Conservation (phyloP, 2,797 vertebrate genomes). For the Esox lucius region DNA sequence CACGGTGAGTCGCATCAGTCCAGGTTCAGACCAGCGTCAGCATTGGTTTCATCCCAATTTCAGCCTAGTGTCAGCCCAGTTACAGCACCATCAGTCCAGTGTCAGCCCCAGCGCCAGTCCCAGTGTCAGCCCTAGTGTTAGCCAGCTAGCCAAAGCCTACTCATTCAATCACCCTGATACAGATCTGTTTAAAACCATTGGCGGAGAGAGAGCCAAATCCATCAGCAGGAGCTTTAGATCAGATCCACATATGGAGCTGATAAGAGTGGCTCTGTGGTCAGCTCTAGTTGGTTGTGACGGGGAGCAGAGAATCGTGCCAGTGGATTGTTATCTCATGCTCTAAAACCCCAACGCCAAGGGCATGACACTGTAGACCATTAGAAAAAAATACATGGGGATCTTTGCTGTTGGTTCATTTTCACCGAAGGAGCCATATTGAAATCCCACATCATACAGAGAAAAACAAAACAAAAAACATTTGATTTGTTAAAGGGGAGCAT, state of each 20-base stretch:
- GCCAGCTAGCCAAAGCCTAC: conserved; percentile 33
- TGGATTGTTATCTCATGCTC: conserved; percentile 39
- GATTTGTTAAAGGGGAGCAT: neutral
- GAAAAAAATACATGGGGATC: conserved; percentile 41
- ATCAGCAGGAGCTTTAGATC: conserved; percentile 58
- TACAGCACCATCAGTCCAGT: conserved; percentile 34
- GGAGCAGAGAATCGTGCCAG: conserved; percentile 35
- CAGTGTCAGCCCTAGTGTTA: conserved; percentile 25
- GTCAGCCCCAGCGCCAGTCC: conserved; percentile 39
- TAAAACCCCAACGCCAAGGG: neutral
- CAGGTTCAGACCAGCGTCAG: too few relatives aligned
- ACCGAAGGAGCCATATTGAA: conserved; percentile 25
- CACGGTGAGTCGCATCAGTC: too few relatives aligned
- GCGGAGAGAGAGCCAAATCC: conserved; percentile 53
- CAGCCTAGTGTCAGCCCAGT: conserved; percentile 32
- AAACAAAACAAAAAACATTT: conserved; percentile 13
- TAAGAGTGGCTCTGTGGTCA: conserved; percentile 62
- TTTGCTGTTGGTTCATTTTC: conserved; percentile 25
- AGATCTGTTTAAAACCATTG: conserved; percentile 61
- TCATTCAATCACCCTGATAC: conserved; percentile 66
- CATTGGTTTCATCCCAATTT: too few relatives aligned
- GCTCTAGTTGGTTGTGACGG: conserved; percentile 37
- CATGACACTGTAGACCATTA: neutral
- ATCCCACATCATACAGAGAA: neutral
- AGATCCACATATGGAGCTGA: conserved; percentile 42